These are phyloP conservation scores for Labroides dimidiatus DNA, from an alignment of 2,797 vertebrate genomes.

Conservation along the genomic window DNA sequence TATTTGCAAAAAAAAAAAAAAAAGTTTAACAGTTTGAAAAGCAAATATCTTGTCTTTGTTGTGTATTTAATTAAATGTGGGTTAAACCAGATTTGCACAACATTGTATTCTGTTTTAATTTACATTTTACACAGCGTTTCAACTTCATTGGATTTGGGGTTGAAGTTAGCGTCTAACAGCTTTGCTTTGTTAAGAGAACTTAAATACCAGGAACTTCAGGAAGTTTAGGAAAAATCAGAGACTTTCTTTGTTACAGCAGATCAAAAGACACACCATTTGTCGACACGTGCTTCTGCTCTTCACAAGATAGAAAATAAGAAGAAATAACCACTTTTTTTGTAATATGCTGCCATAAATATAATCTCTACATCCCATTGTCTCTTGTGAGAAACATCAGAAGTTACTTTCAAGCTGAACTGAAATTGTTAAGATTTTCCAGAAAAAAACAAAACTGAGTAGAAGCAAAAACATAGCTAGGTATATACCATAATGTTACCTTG, in stretches of 20 bases:
- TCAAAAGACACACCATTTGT: background rate
- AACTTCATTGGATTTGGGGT: too few relatives aligned
- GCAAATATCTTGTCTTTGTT: too few relatives aligned
- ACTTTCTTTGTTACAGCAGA: background rate
- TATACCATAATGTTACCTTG: background rate
- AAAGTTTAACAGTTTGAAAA: too few relatives aligned
- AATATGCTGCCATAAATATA: conserved; percentile 32
- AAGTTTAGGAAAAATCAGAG: too few relatives aligned
- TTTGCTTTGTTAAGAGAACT: too few relatives aligned
- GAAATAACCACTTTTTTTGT: conserved; percentile 20
- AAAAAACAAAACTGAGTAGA: conserved; percentile 23
- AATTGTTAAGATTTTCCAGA: conserved; percentile 32
- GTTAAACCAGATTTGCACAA: too few relatives aligned
- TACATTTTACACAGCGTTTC: too few relatives aligned
- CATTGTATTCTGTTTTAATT: too few relatives aligned
- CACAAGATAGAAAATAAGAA: background rate
- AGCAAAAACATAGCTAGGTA: background rate
- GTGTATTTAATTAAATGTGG: too few relatives aligned
- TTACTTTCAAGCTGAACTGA: conserved; percentile 37
- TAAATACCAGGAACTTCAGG: too few relatives aligned
- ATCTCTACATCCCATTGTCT: conserved; percentile 17
- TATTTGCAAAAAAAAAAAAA: too few relatives aligned
- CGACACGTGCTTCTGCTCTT: background rate
- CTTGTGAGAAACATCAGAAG: conserved; percentile 10
- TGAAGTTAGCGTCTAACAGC: too few relatives aligned